phyloP scores from a whole-genome alignment of 2,113 vertebrate species.

The Lathamus discolor region DNA sequence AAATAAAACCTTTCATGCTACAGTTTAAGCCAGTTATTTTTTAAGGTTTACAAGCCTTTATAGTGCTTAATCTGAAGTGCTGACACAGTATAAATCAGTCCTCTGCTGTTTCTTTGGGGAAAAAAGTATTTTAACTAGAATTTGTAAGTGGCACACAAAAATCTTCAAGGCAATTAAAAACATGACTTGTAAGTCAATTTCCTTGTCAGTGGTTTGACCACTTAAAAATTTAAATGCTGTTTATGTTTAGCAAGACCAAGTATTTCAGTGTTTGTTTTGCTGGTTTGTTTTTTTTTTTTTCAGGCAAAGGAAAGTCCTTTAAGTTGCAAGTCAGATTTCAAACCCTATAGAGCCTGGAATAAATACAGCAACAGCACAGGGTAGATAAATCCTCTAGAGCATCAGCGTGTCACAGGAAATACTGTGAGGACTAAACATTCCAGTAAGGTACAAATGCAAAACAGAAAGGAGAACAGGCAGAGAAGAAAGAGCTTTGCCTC shows the following conservation, averaged over 20 bases:
- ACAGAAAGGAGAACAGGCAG: background rate
- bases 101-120: background rate
- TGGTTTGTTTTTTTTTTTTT: background rate
- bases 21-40: background rate
- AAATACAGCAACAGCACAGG: background rate
- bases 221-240: background rate
- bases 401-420: background rate
- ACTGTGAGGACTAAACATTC: background rate
- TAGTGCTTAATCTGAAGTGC: background rate
- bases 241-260: background rate
- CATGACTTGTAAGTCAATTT: background rate
- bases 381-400: background rate
- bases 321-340: background rate
- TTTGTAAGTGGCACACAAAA: background rate
- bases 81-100: background rate
- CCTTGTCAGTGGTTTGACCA: background rate
- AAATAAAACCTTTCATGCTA: background rate
- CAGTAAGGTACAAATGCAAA: background rate
- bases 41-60: background rate
- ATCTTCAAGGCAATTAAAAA: background rate
- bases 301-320: background rate
- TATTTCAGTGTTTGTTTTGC: background rate
- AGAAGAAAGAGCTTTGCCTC: background rate
- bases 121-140: background rate
- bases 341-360: background rate